These are phyloP conservation scores for Chrysolina americana DNA, from an alignment of 2,888 invertebrate species.

Conservation along the genomic window DNA sequence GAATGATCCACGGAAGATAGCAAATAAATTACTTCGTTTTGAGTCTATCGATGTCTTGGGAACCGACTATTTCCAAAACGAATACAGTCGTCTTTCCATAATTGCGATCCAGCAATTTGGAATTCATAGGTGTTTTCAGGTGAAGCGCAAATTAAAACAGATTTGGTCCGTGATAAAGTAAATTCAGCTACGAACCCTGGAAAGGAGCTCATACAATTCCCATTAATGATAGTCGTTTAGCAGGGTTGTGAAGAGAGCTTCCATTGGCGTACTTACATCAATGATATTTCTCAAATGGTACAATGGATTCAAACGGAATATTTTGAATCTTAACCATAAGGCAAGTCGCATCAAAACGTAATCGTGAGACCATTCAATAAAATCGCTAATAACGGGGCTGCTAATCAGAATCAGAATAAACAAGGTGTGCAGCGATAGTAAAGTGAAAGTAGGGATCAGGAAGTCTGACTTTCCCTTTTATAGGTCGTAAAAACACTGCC, in stretches of 20 bases:
- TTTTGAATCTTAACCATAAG: too few species aligned
- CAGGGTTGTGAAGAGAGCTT: not conserved
- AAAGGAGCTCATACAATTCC: not conserved
- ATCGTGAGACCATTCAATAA: conserved; percentile 55
- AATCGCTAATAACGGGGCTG: conserved; percentile 55
- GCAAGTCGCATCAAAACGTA: not conserved
- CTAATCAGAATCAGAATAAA: conserved; percentile 42
- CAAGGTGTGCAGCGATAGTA: conserved; percentile 49
- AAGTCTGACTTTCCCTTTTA: conserved; percentile 39
- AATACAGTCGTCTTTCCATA: not conserved
- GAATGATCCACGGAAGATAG: not conserved
- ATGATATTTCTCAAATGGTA: too few species aligned
- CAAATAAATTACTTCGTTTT: not conserved
- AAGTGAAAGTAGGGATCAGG: not conserved
- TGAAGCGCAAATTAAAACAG: conserved; percentile 45
- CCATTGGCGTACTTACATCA: conserved; percentile 14
- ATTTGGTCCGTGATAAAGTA: conserved; percentile 45
- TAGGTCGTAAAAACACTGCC: conserved; percentile 39
- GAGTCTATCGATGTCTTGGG: not conserved
- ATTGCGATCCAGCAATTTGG: conserved; percentile 34
- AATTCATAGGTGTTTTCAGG: conserved; percentile 47
- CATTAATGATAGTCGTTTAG: not conserved
- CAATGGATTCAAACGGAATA: too few species aligned
- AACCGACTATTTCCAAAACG: not conserved
- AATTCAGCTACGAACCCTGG: conserved; percentile 35